Base-by-base conservation (phyloP, 2,113 vertebrate genomes). In the Lepus timidus region DNA sequence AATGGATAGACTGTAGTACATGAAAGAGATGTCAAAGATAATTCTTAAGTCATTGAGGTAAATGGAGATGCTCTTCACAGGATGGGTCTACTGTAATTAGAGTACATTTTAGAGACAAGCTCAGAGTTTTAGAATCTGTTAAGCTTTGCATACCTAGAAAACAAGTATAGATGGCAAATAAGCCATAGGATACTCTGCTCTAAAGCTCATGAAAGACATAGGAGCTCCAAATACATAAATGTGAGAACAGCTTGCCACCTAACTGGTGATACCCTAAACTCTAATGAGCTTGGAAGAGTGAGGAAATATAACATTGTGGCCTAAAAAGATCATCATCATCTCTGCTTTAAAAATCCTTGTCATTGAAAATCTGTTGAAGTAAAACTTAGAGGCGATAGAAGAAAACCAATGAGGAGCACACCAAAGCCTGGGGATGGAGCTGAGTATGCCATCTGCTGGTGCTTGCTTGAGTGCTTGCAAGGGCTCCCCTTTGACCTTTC, bases 401-500 rank as follows among this genome's bases (percentile, higher is more conserved):
- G 51, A 86, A 89, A 89, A 78, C 7, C 33, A 73, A 25, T 44
- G 20, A 36, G 14, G 19, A 31, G 61, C 89, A 67, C 29, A 85
- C 58, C 20, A 76, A 85, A 61, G n/a, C 67, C 33, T n/a, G 81
- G 14, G 19, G 31, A 44, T 8, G 61, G 33, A 39, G 14, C 39
- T 74, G 9, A 90, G 9, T 2, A 1, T 11, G 88, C 19, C 39
- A 6, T 29, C 25, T 65, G 39, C 31, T 73, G 85, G 88, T 0
- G 25, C 52, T 9, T 31, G 51, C 49, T 9, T 29, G 51, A 58
- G 52, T 87, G 90, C 83, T 82, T 12, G 68, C 93, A 96, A 96
- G 9, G 68, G 67, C 39, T 95, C 58, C 67, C 91, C 36, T 79
- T 73, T 39, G 8, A 27, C 52, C n/a, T 17, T 92, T 97, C 89